Percentiles rank a stretch among this genome's conserved stretches.
Conservation (phyloP, 2,797 vertebrate genomes). For the Garrulus glandarius region DNA sequence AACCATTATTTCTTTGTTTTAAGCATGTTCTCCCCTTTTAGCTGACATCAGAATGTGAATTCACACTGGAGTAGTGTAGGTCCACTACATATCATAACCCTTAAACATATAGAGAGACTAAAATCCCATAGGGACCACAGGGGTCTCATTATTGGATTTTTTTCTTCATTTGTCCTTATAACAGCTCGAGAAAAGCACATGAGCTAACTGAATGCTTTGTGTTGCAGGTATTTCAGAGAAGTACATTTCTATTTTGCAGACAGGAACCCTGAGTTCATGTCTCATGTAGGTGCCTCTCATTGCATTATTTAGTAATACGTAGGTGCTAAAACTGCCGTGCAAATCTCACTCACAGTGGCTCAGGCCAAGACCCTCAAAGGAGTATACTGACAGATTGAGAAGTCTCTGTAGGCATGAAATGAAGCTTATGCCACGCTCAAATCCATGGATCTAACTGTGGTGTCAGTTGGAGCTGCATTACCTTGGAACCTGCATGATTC, state of each 20-base stretch:
- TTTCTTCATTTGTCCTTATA: background rate
- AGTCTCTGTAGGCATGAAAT: background rate
- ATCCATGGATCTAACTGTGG: background rate
- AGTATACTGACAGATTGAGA: background rate
- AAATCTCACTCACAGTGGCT: background rate
- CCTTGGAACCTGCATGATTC: background rate
- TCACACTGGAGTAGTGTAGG: too few species aligned
- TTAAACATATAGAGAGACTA: background rate
- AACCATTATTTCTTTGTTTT: background rate
- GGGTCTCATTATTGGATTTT: background rate
- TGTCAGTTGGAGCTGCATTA: background rate
- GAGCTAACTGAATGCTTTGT: background rate
- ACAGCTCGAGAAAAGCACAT: background rate
- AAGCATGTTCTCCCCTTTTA: background rate
- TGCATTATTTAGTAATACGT: background rate
- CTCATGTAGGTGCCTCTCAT: accelerated
- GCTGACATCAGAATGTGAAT: background rate
- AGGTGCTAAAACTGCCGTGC: background rate
- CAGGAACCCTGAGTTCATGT: background rate
- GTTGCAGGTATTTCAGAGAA: background rate
- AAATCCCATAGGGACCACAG: background rate
- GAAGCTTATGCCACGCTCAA: background rate
- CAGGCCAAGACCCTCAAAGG: background rate
- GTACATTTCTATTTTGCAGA: background rate
- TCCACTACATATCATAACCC: background rate